phyloP scores from a whole-genome alignment of 2,113 vertebrate genomes.

The Campylorhamphus procurvoides region DNA sequence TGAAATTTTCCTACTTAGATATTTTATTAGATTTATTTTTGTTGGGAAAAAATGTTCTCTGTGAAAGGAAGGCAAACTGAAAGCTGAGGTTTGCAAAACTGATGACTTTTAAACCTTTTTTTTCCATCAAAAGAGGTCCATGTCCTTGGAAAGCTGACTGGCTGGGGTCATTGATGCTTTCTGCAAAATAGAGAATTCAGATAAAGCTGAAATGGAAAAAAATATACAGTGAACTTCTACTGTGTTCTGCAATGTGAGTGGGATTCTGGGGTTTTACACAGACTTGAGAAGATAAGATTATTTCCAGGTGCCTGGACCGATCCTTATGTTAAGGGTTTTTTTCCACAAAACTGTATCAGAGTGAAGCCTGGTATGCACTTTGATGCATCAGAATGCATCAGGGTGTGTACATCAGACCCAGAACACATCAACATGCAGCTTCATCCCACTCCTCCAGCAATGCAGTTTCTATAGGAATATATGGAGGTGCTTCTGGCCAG shows the following conservation, averaged over 20 bases:
- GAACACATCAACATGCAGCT: too few relatives aligned
- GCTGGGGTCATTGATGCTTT: background rate
- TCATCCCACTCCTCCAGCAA: background rate
- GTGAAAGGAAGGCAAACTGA: background rate
- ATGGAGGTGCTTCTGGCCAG: background rate
- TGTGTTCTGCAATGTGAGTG: background rate
- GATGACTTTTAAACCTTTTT: background rate
- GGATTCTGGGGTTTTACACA: rapidly evolving
- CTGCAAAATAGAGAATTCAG: background rate
- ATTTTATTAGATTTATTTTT: background rate
- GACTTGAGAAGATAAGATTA: background rate
- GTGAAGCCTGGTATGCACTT: background rate
- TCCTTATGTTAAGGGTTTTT: background rate
- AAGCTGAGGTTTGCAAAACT: background rate
- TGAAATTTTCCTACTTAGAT: background rate
- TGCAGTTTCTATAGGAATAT: background rate
- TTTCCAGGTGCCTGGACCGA: background rate
- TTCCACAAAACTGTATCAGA: background rate
- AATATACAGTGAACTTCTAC: background rate
- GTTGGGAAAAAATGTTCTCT: background rate
- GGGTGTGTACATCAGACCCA: background rate
- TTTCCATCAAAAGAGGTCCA: background rate
- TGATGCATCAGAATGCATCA: background rate
- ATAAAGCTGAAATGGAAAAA: background rate
- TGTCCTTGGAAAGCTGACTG: background rate